Evolutionary conservation across 2,113 vertebrate species (phyloP).

Genomic region (Apodemus speciosus): DNA sequence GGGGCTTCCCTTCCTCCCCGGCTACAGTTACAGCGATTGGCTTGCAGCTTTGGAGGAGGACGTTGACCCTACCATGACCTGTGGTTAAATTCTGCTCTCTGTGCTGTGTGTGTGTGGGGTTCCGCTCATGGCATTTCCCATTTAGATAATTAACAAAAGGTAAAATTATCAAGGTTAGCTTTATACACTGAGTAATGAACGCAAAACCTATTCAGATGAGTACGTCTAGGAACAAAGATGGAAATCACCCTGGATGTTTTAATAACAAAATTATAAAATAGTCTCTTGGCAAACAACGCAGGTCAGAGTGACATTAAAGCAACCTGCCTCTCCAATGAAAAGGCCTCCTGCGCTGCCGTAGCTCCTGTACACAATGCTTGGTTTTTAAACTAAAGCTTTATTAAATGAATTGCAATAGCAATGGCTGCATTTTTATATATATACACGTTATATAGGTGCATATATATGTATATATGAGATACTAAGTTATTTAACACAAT

Average conservation of each 20-base stretch:
- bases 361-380: constrained; percentile 94
- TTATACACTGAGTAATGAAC: constrained; percentile 83
- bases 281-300: constrained; percentile 86
- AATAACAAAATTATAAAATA: constrained; percentile 89
- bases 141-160: constrained; percentile 80
- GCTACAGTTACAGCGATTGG: constrained; percentile 67
- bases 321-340: constrained; percentile 92
- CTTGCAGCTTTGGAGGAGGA: constrained; percentile 78
- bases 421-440: constrained; percentile 85
- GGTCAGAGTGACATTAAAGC: constrained; percentile 91
- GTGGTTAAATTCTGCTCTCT: constrained; percentile 73
- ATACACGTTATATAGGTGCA: constrained; percentile 81
- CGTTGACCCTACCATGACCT: constrained; percentile 79
- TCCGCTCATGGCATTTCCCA: constrained; percentile 76
- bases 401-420: constrained; percentile 95
- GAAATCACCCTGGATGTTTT: constrained; percentile 84
- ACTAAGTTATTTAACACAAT: constrained; percentile 89
- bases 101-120: constrained; percentile 64
- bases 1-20: constrained; percentile 70
- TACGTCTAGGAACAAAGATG: constrained; percentile 85
- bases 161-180: constrained; percentile 82
- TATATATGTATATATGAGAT: constrained; percentile 86
- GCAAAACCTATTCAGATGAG: constrained; percentile 83
- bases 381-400: constrained; percentile 93
- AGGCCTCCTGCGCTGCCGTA: constrained; percentile 90